phyloP scores from a whole-genome alignment of 2,797 vertebrate genomes.

The Neopelma chrysocephalum region DNA sequence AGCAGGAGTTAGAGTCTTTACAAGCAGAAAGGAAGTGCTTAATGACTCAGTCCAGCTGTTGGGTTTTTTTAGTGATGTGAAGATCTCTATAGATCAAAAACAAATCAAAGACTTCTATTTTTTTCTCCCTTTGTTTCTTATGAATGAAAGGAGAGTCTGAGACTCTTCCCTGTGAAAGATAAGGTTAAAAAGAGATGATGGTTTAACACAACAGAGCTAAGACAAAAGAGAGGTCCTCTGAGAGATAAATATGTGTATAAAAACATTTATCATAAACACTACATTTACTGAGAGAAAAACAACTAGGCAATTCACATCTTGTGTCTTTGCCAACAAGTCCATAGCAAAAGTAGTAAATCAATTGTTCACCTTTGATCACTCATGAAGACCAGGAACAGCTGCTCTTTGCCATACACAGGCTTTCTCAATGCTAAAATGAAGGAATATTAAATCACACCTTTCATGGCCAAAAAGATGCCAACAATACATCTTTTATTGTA shows the following conservation, averaged over 20 bases:
- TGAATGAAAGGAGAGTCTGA: background rate
- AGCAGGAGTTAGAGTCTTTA: background rate
- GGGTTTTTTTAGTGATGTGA: background rate
- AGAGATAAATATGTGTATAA: background rate
- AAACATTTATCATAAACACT: background rate
- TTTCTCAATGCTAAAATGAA: background rate
- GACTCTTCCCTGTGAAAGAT: background rate
- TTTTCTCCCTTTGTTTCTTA: fast-evolving
- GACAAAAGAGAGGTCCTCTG: background rate
- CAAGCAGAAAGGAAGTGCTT: background rate
- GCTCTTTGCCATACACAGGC: background rate
- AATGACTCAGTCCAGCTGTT: background rate
- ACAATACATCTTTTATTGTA: background rate
- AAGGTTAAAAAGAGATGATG: background rate
- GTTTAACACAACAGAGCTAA: background rate
- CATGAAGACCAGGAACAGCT: background rate
- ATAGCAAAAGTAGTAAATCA: conserved; percentile 6
- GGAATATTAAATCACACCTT: background rate
- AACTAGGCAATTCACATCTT: background rate
- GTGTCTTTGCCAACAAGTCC: background rate
- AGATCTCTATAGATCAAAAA: background rate
- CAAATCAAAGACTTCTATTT: background rate
- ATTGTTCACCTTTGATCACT: conserved; percentile 18
- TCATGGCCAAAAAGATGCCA: background rate
- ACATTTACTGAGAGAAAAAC: background rate